These are phyloP conservation scores for Selene dorsalis DNA, from an alignment of 2,797 vertebrate genomes.

Conservation along the genomic window DNA sequence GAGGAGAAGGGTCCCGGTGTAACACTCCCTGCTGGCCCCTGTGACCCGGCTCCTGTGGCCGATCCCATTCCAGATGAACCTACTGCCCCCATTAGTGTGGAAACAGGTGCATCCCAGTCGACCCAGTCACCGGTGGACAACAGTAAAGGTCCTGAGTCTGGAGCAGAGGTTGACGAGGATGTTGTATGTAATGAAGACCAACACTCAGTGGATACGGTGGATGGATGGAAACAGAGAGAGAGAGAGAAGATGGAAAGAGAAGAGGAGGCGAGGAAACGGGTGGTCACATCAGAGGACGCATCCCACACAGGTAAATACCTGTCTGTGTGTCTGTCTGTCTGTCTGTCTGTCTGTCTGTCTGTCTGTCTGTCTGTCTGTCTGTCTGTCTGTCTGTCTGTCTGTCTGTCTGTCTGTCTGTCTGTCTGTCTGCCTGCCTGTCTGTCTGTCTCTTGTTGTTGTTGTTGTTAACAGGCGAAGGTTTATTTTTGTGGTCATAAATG, in stretches of 20 bases:
- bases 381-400: background rate
- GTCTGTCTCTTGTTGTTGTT: no score
- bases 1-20: conserved; percentile 4
- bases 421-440: background rate
- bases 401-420: background rate
- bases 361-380: background rate
- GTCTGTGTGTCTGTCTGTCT: background rate
- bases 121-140: background rate
- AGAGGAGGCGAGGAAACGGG: background rate
- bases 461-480: no score
- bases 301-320: conserved; percentile 44
- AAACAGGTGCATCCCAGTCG: conserved; percentile 13
- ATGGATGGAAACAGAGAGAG: conserved; percentile 52
- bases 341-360: background rate
- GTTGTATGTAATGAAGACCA: conserved; percentile 12
- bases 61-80: conserved; percentile 2
- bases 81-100: background rate
- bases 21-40: background rate
- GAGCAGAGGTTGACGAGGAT: conserved; percentile 31
- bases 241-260: conserved; percentile 7
- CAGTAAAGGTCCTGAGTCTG: conserved; percentile 7
- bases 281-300: conserved; percentile 8
- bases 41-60: background rate
- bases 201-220: conserved; percentile 47
- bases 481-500: no score